Base-by-base conservation (phyloP, 2,797 vertebrate genomes). In the Monodelphis domestica region DNA sequence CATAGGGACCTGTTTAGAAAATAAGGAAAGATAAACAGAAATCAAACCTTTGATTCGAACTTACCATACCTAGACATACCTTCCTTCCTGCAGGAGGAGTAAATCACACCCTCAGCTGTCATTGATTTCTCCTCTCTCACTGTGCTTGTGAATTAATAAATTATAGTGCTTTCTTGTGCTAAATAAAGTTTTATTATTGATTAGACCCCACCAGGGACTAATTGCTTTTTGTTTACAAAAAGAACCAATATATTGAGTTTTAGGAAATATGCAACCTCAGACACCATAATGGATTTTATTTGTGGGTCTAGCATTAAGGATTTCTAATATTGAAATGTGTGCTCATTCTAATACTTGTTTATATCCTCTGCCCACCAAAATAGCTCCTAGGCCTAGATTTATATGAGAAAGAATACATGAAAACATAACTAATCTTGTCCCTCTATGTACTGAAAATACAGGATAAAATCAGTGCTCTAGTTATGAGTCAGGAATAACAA, bases 171-270 rank as follows among this genome's bases (percentile, higher is more conserved):
- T 95, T 91, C 5, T 52, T 28, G 93, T 94, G 95, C 89, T 54
- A 78, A 96, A 92, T 91, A 91, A 96, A 96, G 78, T 89, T 94
- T 93, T 92, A 94, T 70, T 91, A 93, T 51, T 91, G 90, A 94
- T 95, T 94, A 93, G 84, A 90, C 59, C 70, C 94, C 87, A 91
- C n/a, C 4, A 33, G 87, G 78, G 89, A 53, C 54, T 88, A 92
- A 95, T 87, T 88, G 70, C 87, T 59, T 95, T 92, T 84, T 4
- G 88, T 92, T 95, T 96, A 59, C 84, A 92, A 91, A 94, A 95
- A 96, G 53, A 93, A 0, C 63, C 87, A 93, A 95, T 90, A 56
- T 90, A 90, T 93, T 94, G 89, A 95, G 90, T 96, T 97, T 95
- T 63, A 87, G 59, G 93, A 96, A 95, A 89, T 90, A 6, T 90